Evolutionary conservation across 2,797 vertebrate genomes (phyloP), one percentile per base, ranked within the genome.

Genomic region (Acipenser transmontanus): DNA sequence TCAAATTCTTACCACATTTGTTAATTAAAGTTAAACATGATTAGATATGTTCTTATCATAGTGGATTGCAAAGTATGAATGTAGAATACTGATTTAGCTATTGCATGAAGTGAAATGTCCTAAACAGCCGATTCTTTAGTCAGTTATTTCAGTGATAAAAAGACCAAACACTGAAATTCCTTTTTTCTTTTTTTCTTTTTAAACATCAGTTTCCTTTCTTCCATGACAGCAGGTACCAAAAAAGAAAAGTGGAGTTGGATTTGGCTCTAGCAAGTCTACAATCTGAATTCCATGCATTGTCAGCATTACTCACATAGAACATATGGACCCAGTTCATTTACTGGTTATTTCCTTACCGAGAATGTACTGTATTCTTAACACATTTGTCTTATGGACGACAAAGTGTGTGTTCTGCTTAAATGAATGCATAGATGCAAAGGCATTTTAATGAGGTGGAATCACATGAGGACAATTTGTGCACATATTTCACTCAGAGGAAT

Each of bases 241-340:
- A 57, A 57, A 57, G 54, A 34, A 34, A 34, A 34, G 34, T 57
- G 54, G 9, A n/a, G 54, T 1, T 57, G 54, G 60, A 52, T 10
- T 3, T n/a, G 49, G 63, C 47, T 6, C n/a, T 13, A 7, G 13
- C 14, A 4, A 17, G n/a, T 9, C 13, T 6, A 8, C 20, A 49
- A 47, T 56, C 61, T 4, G 50, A 66, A 70, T 70, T 70, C 61
- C 47, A 59, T 50, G 7, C 12, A 51, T 63, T 47, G 64, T 63
- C 61, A 6, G 54, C 48, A 59, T 52, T 34, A 7, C 17, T 61
- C 49, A 34, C 57, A 66, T 66, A 34, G 49, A 13, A 66, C 47
- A 14, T 66, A 60, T 61, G 65, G 34, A 60, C 56, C 13, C 47
- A 17, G 34, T 34, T 34, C 34, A 34, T 3, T 34, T 34, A 34